A percentile compares a stretch with the other conserved stretches of the same genome.
Evolutionary conservation across 1,140 invertebrate species (phyloP).

Genomic region (Drosophila nigromelanica): DNA sequence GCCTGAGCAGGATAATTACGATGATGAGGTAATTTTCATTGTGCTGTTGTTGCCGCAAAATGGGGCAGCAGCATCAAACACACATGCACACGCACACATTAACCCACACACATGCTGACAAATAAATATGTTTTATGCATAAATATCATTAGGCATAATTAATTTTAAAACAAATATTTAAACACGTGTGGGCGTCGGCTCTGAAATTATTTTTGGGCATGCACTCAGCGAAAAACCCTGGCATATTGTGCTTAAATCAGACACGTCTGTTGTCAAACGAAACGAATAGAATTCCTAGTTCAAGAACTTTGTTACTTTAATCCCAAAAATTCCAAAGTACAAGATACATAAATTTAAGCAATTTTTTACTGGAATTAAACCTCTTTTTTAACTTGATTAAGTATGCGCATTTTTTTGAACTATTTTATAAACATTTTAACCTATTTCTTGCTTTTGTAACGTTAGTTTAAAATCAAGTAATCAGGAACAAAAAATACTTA

Average conservation of each 20-base stretch:
- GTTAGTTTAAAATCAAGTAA: too few relatives aligned
- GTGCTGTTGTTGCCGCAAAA: constrained; percentile 24
- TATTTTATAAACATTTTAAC: too few relatives aligned
- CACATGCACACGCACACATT: background rate
- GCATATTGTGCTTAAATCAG: background rate
- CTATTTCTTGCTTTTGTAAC: too few relatives aligned
- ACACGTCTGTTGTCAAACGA: too few relatives aligned
- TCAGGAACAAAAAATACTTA: too few relatives aligned
- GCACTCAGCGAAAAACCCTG: background rate
- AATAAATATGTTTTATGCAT: constrained; percentile 57
- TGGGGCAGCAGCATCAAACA: background rate
- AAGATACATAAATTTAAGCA: too few relatives aligned
- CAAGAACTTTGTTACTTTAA: too few relatives aligned
- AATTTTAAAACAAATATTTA: constrained; percentile 71
- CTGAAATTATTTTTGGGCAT: background rate
- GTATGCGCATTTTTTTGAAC: too few relatives aligned
- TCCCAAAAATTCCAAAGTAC: too few relatives aligned
- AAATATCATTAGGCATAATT: constrained; percentile 74
- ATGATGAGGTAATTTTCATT: constrained; percentile 83
- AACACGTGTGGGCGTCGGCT: constrained; percentile 33
- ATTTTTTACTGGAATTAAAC: too few relatives aligned
- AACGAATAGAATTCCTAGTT: too few relatives aligned
- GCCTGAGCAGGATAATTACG: constrained; percentile 82
- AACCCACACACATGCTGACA: constrained; percentile 12
- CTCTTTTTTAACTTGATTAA: too few relatives aligned